These are phyloP conservation scores for Yoshiicerus persimilis DNA, from an alignment of 1,140 invertebrate species.

Conservation along the genomic window DNA sequence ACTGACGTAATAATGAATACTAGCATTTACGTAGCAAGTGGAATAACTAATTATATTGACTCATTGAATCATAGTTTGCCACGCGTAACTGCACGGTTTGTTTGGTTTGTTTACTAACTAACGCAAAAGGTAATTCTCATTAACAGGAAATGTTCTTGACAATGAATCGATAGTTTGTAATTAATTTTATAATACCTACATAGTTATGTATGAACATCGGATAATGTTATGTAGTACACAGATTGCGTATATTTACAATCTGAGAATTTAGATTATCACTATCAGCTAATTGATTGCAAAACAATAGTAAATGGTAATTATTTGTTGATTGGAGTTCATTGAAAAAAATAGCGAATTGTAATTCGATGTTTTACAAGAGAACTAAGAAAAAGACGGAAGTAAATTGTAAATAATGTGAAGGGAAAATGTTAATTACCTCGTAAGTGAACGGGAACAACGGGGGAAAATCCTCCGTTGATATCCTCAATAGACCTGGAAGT, in stretches of 20 bases:
- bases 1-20: conserved; percentile 1
- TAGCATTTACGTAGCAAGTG: not conserved
- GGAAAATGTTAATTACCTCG: not conserved
- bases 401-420: not conserved
- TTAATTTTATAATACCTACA: no score
- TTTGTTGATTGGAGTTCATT: no score
- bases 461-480: conserved; percentile 30
- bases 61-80: not conserved
- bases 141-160: conserved; percentile 8
- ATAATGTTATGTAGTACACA: no score
- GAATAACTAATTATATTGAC: not conserved
- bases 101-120: not conserved
- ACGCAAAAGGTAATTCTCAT: not conserved
- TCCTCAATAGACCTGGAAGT: not conserved
- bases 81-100: not conserved
- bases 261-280: no score
- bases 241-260: no score
- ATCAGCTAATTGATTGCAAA: no score
- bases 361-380: not conserved
- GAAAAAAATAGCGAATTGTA: not conserved
- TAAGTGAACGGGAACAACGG: conserved; percentile 35
- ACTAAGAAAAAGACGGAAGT: not conserved
- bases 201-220: no score
- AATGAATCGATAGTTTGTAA: not conserved
- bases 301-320: no score